Evolutionary conservation across 1,140 invertebrate species (phyloP).

Genomic region (Gryllus bimaculatus): DNA sequence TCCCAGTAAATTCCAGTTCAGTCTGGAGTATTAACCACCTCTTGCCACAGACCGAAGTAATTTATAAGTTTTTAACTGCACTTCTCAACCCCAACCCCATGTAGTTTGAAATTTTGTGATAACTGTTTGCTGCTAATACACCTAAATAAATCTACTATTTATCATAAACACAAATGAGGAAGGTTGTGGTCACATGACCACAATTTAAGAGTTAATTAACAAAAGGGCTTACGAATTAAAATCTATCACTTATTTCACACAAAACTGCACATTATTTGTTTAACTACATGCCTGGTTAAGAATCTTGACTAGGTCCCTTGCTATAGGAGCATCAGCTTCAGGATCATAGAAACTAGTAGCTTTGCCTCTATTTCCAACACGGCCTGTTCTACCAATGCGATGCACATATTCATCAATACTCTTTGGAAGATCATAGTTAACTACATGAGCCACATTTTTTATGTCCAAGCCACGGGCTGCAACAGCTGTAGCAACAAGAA

Average conservation of each 20-base stretch:
- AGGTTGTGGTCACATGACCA: neutral
- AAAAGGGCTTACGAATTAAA: neutral
- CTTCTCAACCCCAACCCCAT: too few relatives aligned
- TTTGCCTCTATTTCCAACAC: slow-evolving; percentile 82
- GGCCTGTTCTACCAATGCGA: slow-evolving; percentile 86
- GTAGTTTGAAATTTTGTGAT: too few relatives aligned
- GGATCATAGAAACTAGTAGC: slow-evolving; percentile 81
- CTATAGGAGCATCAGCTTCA: slow-evolving; percentile 48
- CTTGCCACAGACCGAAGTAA: too few relatives aligned
- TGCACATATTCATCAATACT: slow-evolving; percentile 89
- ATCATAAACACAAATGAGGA: too few relatives aligned
- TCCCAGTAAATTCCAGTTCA: too few relatives aligned
- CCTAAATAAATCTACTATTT: too few relatives aligned
- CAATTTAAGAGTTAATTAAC: neutral
- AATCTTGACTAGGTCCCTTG: slow-evolving; percentile 57
- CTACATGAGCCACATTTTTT: slow-evolving; percentile 71
- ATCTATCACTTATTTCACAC: neutral
- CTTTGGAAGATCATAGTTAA: slow-evolving; percentile 87
- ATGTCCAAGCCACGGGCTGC: slow-evolving; percentile 84
- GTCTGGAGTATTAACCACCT: too few relatives aligned
- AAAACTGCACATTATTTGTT: too few relatives aligned
- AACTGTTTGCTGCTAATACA: too few relatives aligned
- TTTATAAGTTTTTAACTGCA: too few relatives aligned
- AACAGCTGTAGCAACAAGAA: slow-evolving; percentile 89
- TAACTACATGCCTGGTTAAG: slow-evolving; percentile 42